Conservation (phyloP, 2,113 vertebrate genomes). For the Cricetomys ansorgei region DNA sequence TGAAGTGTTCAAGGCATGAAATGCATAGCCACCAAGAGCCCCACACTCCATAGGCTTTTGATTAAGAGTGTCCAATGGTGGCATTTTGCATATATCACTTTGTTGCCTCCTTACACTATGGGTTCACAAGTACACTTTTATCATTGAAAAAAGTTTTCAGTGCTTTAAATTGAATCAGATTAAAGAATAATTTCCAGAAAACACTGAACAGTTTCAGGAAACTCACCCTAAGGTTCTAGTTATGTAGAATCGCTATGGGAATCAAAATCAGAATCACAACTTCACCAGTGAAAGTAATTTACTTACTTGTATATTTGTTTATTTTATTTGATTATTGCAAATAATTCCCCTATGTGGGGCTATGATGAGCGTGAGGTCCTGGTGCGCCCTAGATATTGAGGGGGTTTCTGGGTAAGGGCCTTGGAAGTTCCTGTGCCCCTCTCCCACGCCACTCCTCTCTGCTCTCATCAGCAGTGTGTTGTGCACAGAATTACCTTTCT, state of each 20-base stretch:
- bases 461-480: too few species aligned
- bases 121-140: not conserved
- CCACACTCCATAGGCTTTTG: not conserved
- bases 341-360: not conserved
- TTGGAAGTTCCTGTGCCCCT: too few species aligned
- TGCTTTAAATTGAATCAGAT: not conserved
- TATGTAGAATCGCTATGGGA: not conserved
- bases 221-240: not conserved
- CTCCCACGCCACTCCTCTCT: too few species aligned
- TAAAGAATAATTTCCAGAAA: not conserved
- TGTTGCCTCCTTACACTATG: not conserved
- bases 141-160: not conserved
- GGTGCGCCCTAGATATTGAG: too few species aligned
- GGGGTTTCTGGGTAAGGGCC: too few species aligned
- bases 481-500: not conserved
- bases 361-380: too few species aligned
- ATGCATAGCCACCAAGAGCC: not conserved
- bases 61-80: not conserved
- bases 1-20: not conserved
- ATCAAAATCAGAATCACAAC: not conserved
- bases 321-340: too few species aligned
- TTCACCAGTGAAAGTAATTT: not conserved
- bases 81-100: not conserved
- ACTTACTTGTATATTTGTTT: not conserved
- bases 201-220: not conserved